Evolutionary conservation across 2,113 vertebrate genomes (phyloP).

Genomic region (Antidorcas marsupialis): DNA sequence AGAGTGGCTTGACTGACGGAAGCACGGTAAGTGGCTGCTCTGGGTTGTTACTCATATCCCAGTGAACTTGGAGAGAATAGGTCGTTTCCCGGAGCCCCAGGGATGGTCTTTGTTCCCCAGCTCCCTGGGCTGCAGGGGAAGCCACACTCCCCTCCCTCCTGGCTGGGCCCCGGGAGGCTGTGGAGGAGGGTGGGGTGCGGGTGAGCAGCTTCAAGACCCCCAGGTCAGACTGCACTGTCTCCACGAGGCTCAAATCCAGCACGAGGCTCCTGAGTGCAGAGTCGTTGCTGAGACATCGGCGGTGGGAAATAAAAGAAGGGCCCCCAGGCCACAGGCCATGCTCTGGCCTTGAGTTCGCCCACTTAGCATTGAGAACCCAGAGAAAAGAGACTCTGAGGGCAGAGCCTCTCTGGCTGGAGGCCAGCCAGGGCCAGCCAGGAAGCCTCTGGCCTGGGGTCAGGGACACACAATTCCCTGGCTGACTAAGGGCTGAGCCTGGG

Average conservation of each 20-base stretch:
- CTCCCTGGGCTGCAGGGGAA: background rate
- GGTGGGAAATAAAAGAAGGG: accelerated
- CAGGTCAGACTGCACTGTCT: background rate
- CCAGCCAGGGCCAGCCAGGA: background rate
- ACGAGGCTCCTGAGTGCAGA: accelerated
- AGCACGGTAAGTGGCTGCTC: accelerated
- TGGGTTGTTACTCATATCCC: accelerated
- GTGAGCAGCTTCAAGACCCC: background rate
- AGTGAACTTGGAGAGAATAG: accelerated
- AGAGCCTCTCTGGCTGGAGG: background rate
- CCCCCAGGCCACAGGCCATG: accelerated
- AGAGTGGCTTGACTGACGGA: accelerated
- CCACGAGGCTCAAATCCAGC: background rate
- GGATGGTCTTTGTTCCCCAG: background rate
- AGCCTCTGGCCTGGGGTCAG: background rate
- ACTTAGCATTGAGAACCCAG: background rate
- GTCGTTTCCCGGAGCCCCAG: accelerated
- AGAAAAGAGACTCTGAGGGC: background rate
- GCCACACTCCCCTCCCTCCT: background rate
- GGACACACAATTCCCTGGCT: background rate
- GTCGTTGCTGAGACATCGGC: accelerated
- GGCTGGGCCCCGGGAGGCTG: background rate
- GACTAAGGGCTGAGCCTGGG: background rate
- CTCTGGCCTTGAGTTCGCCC: accelerated
- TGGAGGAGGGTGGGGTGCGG: accelerated